Percentiles rank a stretch among this genome's conserved stretches.
Evolutionary conservation across 2,888 invertebrate genomes (phyloP).

Genomic region (Melanostoma mellinum): DNA sequence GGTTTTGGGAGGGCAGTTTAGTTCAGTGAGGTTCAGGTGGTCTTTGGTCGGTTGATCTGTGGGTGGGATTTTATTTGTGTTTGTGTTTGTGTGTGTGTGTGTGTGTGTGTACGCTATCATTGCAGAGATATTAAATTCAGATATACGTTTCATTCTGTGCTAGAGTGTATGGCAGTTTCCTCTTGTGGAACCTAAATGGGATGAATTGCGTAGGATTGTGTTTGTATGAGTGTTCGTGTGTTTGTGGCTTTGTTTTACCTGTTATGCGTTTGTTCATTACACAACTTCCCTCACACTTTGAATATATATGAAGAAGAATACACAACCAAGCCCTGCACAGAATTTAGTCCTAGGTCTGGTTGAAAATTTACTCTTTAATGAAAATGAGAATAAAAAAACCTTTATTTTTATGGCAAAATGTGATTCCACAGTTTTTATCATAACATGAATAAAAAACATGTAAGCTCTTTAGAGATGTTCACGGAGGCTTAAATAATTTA

Average conservation of each 20-base stretch:
- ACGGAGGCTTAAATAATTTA: not conserved
- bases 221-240: conserved; percentile 12
- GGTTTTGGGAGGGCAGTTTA: conserved; percentile 62
- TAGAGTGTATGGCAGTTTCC: conserved; percentile 32
- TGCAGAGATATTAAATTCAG: conserved; percentile 67
- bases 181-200: conserved; percentile 53
- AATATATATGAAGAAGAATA: conserved; percentile 24
- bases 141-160: conserved; percentile 38
- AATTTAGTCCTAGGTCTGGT: conserved; percentile 54
- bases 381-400: conserved; percentile 18
- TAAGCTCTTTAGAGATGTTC: conserved; percentile 44
- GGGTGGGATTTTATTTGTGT: conserved; percentile 28
- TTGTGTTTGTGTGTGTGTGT: not conserved
- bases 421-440: conserved; percentile 42
- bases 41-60: conserved; percentile 64
- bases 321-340: conserved; percentile 22
- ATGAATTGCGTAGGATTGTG: conserved; percentile 51
- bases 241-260: conserved; percentile 66
- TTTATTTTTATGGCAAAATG: conserved; percentile 32
- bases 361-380: conserved; percentile 49
- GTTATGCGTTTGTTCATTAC: conserved; percentile 47
- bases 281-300: conserved; percentile 36
- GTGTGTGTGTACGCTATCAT: conserved; percentile 50
- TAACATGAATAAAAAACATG: conserved; percentile 26
- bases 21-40: conserved; percentile 66